Evolutionary conservation across 2,113 vertebrate species (phyloP).

Genomic region (Ceratotherium simum): DNA sequence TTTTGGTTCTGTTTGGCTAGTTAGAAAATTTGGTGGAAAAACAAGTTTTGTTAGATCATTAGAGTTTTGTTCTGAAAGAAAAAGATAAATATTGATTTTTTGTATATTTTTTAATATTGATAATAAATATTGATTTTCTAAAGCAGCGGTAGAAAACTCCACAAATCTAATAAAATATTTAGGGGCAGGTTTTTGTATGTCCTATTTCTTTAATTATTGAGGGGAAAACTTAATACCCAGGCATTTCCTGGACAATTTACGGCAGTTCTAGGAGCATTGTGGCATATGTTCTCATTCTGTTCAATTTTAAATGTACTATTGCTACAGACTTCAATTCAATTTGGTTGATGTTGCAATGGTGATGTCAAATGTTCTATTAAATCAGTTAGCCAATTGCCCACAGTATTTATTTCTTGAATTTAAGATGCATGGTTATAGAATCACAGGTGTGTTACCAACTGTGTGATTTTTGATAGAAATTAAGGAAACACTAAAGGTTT

Average conservation of each 20-base stretch:
- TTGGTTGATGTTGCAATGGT: not conserved
- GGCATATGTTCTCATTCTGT: not conserved
- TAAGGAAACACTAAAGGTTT: not conserved
- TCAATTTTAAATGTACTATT: not conserved
- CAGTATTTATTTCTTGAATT: not conserved
- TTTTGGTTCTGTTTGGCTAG: not conserved
- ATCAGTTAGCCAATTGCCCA: not conserved
- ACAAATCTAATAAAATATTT: not conserved
- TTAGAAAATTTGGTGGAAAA: not conserved
- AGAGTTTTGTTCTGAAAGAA: not conserved
- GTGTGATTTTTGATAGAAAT: not conserved
- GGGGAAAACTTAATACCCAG: rapidly evolving
- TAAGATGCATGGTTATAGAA: not conserved
- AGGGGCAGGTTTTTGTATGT: not conserved
- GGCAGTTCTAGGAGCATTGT: not conserved
- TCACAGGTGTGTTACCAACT: not conserved
- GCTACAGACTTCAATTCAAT: not conserved
- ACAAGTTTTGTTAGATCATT: not conserved
- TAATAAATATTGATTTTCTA: not conserved
- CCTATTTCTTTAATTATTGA: not conserved
- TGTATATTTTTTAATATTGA: too few species aligned
- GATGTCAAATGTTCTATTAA: not conserved
- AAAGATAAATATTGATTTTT: not conserved
- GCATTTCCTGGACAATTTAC: not conserved
- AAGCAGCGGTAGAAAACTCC: not conserved